Conservation (phyloP, 2,797 vertebrate species). For the Pangasius sanitwongsei region DNA sequence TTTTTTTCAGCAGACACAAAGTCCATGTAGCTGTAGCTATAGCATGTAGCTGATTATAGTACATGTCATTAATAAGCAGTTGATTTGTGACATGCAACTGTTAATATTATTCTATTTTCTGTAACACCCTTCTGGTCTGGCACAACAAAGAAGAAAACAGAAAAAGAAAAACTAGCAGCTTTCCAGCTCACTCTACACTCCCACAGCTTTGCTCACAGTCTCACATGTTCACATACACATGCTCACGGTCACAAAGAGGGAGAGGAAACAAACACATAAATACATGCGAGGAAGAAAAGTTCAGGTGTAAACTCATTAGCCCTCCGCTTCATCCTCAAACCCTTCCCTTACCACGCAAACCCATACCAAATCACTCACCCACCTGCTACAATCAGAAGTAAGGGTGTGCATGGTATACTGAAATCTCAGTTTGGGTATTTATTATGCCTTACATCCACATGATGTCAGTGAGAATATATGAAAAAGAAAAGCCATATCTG, state of each 20-base stretch:
- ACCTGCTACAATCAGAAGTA: not conserved
- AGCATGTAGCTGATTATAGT: too few species aligned
- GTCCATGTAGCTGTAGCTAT: too few species aligned
- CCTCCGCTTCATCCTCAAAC: not conserved
- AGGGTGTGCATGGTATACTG: not conserved
- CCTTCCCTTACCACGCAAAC: not conserved
- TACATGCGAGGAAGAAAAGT: not conserved
- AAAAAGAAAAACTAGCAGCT: not conserved
- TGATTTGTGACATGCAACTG: not conserved
- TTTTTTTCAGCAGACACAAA: not conserved
- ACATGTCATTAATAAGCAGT: not conserved
- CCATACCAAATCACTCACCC: not conserved
- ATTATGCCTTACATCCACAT: not conserved
- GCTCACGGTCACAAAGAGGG: not conserved
- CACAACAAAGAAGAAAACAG: not conserved
- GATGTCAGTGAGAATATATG: not conserved
- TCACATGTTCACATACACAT: not conserved
- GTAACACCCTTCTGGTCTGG: not conserved
- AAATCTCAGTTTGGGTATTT: not conserved
- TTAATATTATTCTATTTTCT: not conserved
- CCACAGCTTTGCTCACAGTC: not conserved
- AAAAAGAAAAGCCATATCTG: not conserved
- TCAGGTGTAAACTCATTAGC: not conserved
- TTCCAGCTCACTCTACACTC: not conserved
- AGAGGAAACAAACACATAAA: not conserved